Evolutionary conservation across 2,888 invertebrate genomes (phyloP).

Genomic region (Drosophila ezoana): DNA sequence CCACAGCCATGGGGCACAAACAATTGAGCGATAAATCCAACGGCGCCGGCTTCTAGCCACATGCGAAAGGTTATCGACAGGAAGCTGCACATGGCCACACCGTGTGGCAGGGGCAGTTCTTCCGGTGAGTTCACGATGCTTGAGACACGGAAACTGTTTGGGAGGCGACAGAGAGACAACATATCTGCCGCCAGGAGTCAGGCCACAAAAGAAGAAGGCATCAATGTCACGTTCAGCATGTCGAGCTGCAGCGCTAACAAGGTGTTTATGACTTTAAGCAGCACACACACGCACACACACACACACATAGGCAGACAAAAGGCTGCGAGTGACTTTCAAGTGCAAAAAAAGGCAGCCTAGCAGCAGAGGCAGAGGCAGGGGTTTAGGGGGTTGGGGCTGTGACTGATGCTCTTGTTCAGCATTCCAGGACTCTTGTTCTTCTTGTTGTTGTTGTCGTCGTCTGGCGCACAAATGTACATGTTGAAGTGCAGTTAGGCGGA

Average conservation of each 20-base stretch:
- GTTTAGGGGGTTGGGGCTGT: conserved; percentile 5
- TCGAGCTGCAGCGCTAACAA: conserved; percentile 68
- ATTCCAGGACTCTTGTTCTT: conserved; percentile 60
- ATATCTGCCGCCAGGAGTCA: conserved; percentile 24
- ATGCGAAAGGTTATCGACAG: conserved; percentile 67
- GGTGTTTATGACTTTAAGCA: conserved; percentile 75
- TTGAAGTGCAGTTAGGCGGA: conserved; percentile 72
- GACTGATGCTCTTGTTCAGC: conserved; percentile 49
- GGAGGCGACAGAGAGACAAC: conserved; percentile 13
- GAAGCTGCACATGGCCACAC: conserved; percentile 70
- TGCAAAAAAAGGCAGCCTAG: conserved; percentile 40
- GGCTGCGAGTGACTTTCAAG: conserved; percentile 65
- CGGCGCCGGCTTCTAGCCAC: conserved; percentile 49
- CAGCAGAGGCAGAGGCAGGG: neutral
- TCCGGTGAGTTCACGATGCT: conserved; percentile 51
- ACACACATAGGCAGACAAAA: conserved; percentile 67
- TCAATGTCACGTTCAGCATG: conserved; percentile 81
- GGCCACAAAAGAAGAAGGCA: conserved; percentile 74
- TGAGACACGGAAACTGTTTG: conserved; percentile 74
- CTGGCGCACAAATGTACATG: conserved; percentile 55
- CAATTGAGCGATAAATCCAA: conserved; percentile 64
- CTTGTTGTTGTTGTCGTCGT: conserved; percentile 53
- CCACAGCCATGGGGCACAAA: conserved; percentile 14
- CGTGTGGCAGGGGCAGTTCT: conserved; percentile 43
- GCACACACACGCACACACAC: conserved; percentile 9